Conservation (phyloP, 2,113 vertebrate genomes). For the Ailuropoda melanoleuca region DNA sequence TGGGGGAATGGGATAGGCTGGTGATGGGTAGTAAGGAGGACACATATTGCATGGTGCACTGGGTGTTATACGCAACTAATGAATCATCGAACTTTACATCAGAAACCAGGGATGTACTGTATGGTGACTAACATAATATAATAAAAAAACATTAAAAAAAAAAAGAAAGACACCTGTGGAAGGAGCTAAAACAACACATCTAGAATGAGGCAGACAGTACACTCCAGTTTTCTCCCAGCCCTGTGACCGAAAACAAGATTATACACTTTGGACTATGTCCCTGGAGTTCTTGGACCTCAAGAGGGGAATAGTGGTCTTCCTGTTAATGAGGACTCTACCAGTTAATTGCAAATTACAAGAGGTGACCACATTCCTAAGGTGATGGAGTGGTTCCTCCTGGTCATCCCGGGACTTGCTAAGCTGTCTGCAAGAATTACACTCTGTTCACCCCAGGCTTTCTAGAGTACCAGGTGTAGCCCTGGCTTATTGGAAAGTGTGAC, state of each 20-base stretch:
- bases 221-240: not conserved
- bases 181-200: not conserved
- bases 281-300: slow-evolving; percentile 19
- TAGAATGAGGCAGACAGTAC: not conserved
- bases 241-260: not conserved
- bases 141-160: no score
- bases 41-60: no score
- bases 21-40: no score
- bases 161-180: not conserved
- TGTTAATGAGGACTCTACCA: not conserved
- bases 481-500: slow-evolving; percentile 55
- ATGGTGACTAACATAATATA: no score
- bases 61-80: no score
- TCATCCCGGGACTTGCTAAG: not conserved
- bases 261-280: slow-evolving; percentile 25
- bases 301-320: not conserved
- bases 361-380: not conserved
- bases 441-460: slow-evolving; percentile 8
- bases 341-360: slow-evolving; percentile 47
- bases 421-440: not conserved
- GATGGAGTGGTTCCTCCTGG: not conserved
- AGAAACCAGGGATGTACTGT: no score
- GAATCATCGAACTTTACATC: no score
- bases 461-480: not conserved
- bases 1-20: no score